Base-by-base conservation (phyloP, 2,888 invertebrate genomes). In the Amphipoea oculea region DNA sequence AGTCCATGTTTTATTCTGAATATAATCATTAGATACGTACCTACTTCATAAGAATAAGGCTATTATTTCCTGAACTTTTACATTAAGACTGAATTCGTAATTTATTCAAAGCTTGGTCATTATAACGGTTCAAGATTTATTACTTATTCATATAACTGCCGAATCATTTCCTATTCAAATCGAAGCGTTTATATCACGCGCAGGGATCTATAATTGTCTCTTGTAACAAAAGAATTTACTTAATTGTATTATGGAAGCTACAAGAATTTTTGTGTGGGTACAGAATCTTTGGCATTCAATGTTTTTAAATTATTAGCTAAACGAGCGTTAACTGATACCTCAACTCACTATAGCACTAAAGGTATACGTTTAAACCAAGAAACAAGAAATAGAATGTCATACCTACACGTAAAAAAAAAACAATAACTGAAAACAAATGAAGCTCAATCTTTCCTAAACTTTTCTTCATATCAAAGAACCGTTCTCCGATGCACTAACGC, bases 81-180 rank as follows among this genome's bases (percentile, higher is more conserved):
- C 72, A 29, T 57, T 3, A 17, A 57, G 14, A 71, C 29, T 36
- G 67, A 66, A 76, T 48, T 48, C 23, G 73, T 83, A 84, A 77
- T 81, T 69, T 74, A 81, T 80, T 84, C 51, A 84, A 80, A 74
- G 45, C 65, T n/a, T 20, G n/a, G 81, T 78, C 80, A 82, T 84
- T 86, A 82, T 88, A 73, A 77, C 67, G 67, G 51, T 73, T 72
- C 42, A 83, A 72, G 85, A 84, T 77, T 82, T 77, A 62, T 86
- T 70, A 42, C 68, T 54, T 73, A 77, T 76, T 84, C 85, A 69
- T 48, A 51, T 74, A 77, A 77, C 7, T 72, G 75, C 71, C 17
- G 67, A 74, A 74, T 77, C 65, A 72, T 84, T 84, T 74, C 68
- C 51, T 76, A 81, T 81, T 68, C 40, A 74, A 74, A 84, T 77